phyloP scores from a whole-genome alignment of 2,888 invertebrate genomes.

The Drosophila ustulata region DNA sequence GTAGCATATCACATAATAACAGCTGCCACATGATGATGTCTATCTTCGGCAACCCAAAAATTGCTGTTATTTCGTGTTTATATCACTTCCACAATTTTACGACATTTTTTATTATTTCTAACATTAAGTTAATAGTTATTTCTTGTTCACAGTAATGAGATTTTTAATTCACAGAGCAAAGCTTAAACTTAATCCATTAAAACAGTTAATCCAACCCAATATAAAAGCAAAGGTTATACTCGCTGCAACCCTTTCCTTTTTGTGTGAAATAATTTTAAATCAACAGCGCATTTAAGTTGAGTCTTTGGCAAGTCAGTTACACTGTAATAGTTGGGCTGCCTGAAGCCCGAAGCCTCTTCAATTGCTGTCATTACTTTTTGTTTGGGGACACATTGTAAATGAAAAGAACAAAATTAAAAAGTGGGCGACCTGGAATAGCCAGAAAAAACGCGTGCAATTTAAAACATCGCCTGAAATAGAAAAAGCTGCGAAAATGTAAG shows the following conservation, averaged over 20 bases:
- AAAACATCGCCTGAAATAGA: conserved; percentile 27
- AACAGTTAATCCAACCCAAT: conserved; percentile 26
- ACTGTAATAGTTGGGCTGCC: conserved; percentile 29
- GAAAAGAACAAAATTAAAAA: conserved; percentile 29
- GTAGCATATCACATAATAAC: background rate
- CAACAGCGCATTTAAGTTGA: conserved; percentile 43
- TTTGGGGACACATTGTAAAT: conserved; percentile 46
- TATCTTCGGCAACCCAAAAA: background rate
- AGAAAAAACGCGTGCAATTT: conserved; percentile 28
- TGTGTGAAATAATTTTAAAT: conserved; percentile 50
- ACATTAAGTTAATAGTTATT: conserved; percentile 23
- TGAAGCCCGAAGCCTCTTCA: conserved; percentile 27
- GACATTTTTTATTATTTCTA: conserved; percentile 11
- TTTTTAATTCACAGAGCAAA: conserved; percentile 6
- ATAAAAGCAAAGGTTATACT: conserved; percentile 34
- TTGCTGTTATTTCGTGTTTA: background rate
- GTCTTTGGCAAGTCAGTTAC: conserved; percentile 43
- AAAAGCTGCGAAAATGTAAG: conserved; percentile 26
- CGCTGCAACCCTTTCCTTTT: conserved; percentile 23
- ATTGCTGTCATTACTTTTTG: conserved; percentile 55
- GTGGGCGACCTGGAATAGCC: conserved; percentile 2
- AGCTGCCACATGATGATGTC: conserved; percentile 1
- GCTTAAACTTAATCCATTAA: conserved; percentile 27
- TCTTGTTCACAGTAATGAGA: conserved; percentile 37
- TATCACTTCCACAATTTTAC: conserved; percentile 2